phyloP scores from a whole-genome alignment of 2,113 vertebrate species.

The Hippocampus mohnikei region DNA sequence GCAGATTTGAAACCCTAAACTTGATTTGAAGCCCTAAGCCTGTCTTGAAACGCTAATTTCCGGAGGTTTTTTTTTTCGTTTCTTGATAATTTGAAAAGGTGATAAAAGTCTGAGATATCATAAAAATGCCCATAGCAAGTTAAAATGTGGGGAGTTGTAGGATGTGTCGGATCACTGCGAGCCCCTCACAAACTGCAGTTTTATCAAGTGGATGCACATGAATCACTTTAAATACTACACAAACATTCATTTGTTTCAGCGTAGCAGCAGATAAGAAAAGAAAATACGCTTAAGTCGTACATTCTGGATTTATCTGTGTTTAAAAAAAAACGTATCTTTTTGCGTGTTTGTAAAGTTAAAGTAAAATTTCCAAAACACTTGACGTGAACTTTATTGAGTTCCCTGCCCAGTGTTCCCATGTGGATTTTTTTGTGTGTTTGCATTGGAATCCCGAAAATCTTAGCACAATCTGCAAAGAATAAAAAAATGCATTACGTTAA shows the following conservation, averaged over 20 bases:
- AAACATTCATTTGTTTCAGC: constrained; percentile 43
- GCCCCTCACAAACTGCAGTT: constrained; percentile 25
- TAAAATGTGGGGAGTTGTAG: background rate
- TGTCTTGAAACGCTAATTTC: background rate
- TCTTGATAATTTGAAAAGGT: background rate
- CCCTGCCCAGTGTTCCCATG: constrained; percentile 40
- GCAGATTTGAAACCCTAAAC: no score
- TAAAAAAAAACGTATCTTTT: background rate
- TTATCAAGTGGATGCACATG: constrained; percentile 33
- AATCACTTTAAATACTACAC: constrained; percentile 52
- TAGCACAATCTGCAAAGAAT: constrained; percentile 47
- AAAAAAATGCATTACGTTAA: constrained; percentile 64
- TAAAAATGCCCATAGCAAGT: background rate
- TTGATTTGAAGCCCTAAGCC: background rate
- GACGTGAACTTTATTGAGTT: constrained; percentile 42
- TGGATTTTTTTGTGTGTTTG: constrained; percentile 61
- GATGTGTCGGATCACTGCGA: background rate
- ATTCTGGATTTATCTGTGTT: constrained; percentile 16
- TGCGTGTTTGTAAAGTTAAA: constrained; percentile 12
- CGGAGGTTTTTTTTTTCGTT: background rate
- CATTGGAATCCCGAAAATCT: constrained; percentile 52
- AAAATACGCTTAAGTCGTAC: constrained; percentile 12
- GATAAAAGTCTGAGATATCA: background rate
- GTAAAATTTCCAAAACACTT: constrained; percentile 11
- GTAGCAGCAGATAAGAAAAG: constrained; percentile 40